Base-by-base conservation (phyloP, 2,113 vertebrate species). In the Chamaea fasciata region DNA sequence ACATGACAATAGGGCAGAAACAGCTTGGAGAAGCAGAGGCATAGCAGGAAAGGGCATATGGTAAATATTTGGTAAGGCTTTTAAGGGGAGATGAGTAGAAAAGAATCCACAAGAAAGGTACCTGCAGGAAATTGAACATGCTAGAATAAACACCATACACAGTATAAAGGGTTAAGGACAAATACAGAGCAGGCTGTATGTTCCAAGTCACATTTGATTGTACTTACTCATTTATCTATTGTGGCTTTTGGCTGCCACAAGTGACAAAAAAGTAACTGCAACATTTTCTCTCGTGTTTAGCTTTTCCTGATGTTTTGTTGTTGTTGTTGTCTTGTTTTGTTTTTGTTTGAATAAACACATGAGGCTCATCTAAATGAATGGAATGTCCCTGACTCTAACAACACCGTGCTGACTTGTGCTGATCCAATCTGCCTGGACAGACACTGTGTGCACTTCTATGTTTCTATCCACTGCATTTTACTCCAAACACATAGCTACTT, bases 131-230 rank as follows among this genome's bases (percentile, higher is more conserved):
- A 81, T 1, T 27, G 42, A 79, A 39, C 0, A 7, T 30, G 35
- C 28, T 88, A 70, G 83, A 92, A 85, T 64, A 85, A 87, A 76
- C 28, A 65, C 10, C n/a, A 55, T 17, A 49, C 13, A 19, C 12
- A 63, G 7, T 55, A 44, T 28, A 94, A 88, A 94, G 85, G 27
- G 94, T 94, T 93, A 96, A 93, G 47, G 56, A 76, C 41, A 87
- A 82, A 57, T 65, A 65, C 2, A 65, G 50, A 88, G 55, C 19
- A 86, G 53, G 35, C 30, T 84, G 18, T 41, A 82, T 59, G 33
- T 39, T 91, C 44, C 22, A 91, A 73, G 53, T 85, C 1, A 1
- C 42, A 86, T 88, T 62, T 83, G 47, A 91, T 47, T 90, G 52
- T 41, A 37, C n/a, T 74, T 88, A 59, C 4, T 89, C 39, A 74